Base-by-base conservation (phyloP, 2,113 vertebrate genomes). In the Myxocyprinus asiaticus region DNA sequence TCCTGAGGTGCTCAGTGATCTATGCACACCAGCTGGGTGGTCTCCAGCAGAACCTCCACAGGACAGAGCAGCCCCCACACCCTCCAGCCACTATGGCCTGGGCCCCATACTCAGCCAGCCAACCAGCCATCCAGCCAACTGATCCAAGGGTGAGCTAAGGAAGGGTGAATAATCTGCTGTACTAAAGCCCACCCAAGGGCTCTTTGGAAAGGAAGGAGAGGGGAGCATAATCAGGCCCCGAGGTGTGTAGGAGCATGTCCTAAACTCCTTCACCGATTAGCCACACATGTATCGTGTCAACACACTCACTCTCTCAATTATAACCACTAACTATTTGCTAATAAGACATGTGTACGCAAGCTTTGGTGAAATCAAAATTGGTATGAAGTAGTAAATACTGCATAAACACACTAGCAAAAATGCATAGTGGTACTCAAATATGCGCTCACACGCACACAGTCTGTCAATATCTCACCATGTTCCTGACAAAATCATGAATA, bases 111-210 rank as follows among this genome's bases (percentile, higher is more conserved):
- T 22, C 43, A 9, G 59, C 50, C 65, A 42, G 55, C 55, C 62
- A 77, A 55, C 72, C 76, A 58, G 71, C 45, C 50, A n/a, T 56
- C 62, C 53, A 76, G 62, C 73, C 79, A 73, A 68, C 12, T n/a
- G 33, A 11, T 62, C 63, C 22, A 70, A 59, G 77, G 70, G 53
- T 17, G 6, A 33, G 63, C 78, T 72, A 83, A 65, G 78, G 68
- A 17, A 82, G 79, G 84, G 80, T 81, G 82, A 87, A 88, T 89
- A 86, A 89, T 87, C 80, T 84, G 86, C 84, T 78, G 81, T 73
- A 81, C 53, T 88, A 87, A 86, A 88, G 81, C 87, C 85, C 87
- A 88, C 88, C 91, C 88, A 63, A 67, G 85, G 91, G 88, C 82
- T 80, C 85, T 85, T 82, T 81, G 55, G 76, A 59, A 8, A 63